phyloP scores from a whole-genome alignment of 2,888 invertebrate genomes.

The Agonopterix heracliana region DNA sequence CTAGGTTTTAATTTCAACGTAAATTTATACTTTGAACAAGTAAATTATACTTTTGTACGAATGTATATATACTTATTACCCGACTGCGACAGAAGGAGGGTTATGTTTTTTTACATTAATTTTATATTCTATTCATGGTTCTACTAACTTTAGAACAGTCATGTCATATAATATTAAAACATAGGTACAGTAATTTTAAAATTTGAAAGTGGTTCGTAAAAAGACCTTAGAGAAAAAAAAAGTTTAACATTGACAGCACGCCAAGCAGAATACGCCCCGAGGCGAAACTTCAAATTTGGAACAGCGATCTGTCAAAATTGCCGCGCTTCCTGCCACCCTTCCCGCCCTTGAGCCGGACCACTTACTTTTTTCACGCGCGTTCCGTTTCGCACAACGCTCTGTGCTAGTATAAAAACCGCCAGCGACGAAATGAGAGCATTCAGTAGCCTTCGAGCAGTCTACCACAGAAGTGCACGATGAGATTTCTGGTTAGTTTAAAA shows the following conservation, averaged over 20 bases:
- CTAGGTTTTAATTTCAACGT: constrained; percentile 16
- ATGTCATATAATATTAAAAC: too few relatives aligned
- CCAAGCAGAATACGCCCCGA: constrained; percentile 4
- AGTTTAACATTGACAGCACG: not conserved
- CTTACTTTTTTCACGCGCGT: constrained; percentile 67
- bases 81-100: too few relatives aligned
- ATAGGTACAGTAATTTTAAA: too few relatives aligned
- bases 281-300: constrained; percentile 30
- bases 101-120: too few relatives aligned
- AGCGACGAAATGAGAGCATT: constrained; percentile 60
- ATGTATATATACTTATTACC: not conserved
- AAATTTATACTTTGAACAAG: constrained; percentile 16
- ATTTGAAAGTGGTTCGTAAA: too few relatives aligned
- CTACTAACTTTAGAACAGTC: too few relatives aligned
- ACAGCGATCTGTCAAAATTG: constrained; percentile 46
- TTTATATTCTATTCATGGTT: too few relatives aligned
- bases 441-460: constrained; percentile 75
- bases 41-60: constrained; percentile 20
- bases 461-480: constrained; percentile 73
- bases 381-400: constrained; percentile 49
- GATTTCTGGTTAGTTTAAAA: constrained; percentile 66
- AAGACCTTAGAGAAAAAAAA: constrained; percentile 1
- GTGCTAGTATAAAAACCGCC: constrained; percentile 56
- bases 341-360: constrained; percentile 65
- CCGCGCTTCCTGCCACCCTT: constrained; percentile 68